phyloP scores from a whole-genome alignment of 2,888 invertebrate species.

The Galerucella nymphaeae region DNA sequence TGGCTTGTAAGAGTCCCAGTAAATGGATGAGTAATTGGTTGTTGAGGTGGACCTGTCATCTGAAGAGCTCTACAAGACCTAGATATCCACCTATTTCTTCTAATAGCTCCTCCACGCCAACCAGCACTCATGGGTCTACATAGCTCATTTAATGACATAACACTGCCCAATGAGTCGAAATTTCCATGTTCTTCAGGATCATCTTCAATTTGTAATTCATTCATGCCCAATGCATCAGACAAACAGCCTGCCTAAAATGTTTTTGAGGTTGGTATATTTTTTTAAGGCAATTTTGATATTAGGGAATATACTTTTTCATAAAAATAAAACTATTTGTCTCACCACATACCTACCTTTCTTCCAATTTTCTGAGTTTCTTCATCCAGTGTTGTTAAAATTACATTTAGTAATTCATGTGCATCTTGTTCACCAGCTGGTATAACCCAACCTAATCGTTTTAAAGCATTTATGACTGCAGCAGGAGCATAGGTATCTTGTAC shows the following conservation, averaged over 20 bases:
- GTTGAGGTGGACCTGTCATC: slow-evolving; percentile 66
- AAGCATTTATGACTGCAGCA: slow-evolving; percentile 77
- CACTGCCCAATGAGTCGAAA: slow-evolving; percentile 58
- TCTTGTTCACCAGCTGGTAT: slow-evolving; percentile 93
- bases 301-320: background rate
- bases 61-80: slow-evolving; percentile 69
- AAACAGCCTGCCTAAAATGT: slow-evolving; percentile 73
- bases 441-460: slow-evolving; percentile 84
- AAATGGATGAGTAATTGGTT: slow-evolving; percentile 73
- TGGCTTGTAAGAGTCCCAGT: slow-evolving; percentile 82
- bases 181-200: slow-evolving; percentile 51
- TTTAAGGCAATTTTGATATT: too few species aligned
- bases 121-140: slow-evolving; percentile 60
- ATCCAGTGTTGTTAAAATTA: slow-evolving; percentile 88
- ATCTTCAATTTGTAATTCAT: slow-evolving; percentile 61
- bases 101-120: slow-evolving; percentile 59
- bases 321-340: slow-evolving; percentile 6
- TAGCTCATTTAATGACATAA: slow-evolving; percentile 63
- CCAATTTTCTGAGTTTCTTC: slow-evolving; percentile 79
- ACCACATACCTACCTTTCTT: slow-evolving; percentile 66
- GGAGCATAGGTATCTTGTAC: slow-evolving; percentile 74
- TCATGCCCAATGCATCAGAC: slow-evolving; percentile 77
- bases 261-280: too few species aligned
- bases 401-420: slow-evolving; percentile 92
- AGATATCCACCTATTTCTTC: slow-evolving; percentile 62